phyloP scores from a whole-genome alignment of 2,888 invertebrate genomes.

The Dasysyrphus tricinctus region DNA sequence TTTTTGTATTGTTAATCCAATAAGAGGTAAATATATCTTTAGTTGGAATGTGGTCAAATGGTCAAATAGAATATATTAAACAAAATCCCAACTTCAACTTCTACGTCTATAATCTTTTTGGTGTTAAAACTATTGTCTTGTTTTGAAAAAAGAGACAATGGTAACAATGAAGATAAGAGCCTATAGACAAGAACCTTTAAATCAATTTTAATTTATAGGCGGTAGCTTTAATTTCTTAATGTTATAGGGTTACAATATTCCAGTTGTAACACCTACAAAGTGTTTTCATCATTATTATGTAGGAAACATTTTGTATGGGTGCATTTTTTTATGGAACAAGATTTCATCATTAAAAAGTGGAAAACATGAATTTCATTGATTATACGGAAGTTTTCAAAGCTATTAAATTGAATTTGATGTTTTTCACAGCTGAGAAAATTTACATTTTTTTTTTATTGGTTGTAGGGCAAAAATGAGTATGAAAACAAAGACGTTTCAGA shows the following conservation, averaged over 20 bases:
- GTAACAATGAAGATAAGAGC: conserved; percentile 19
- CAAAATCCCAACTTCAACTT: not conserved
- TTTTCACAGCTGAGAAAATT: not conserved
- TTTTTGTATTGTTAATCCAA: not conserved
- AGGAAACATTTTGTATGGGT: not conserved
- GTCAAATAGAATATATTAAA: conserved; percentile 4
- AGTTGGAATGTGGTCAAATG: conserved; percentile 12
- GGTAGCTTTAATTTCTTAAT: conserved; percentile 24
- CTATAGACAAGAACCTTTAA: conserved; percentile 26
- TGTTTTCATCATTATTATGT: not conserved
- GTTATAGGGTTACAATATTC: not conserved
- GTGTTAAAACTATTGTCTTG: conserved; percentile 9
- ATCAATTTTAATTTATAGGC: conserved; percentile 66
- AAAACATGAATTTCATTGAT: not conserved
- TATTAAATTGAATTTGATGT: not conserved
- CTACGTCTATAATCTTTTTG: not conserved
- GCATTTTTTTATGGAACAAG: conserved; percentile 33
- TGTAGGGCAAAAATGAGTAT: not conserved
- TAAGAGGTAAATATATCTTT: not conserved
- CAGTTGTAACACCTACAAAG: conserved; percentile 22
- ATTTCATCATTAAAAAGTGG: conserved; percentile 5
- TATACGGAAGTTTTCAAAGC: not conserved
- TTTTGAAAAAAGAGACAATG: not conserved
- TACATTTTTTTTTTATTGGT: not conserved
- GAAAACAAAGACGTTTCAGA: no score